phyloP scores from a whole-genome alignment of 2,797 vertebrate genomes.

The Aselliscus stoliczkanus region DNA sequence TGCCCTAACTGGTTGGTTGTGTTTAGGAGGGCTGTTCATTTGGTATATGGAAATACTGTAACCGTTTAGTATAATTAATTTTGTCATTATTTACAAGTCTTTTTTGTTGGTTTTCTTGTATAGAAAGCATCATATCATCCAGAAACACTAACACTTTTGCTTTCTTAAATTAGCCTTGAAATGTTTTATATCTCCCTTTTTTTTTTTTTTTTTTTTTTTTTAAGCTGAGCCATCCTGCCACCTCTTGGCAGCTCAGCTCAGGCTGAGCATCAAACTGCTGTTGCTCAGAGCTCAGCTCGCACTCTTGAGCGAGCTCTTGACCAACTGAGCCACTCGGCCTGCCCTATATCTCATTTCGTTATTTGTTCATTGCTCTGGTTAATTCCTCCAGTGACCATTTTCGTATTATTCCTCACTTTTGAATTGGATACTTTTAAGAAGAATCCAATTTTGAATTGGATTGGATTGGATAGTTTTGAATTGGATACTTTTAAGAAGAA shows the following conservation, averaged over 20 bases:
- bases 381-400: neutral
- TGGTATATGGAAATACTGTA: neutral
- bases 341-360: constrained; percentile 11
- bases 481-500: neutral
- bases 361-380: neutral
- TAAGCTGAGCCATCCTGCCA: too few relatives aligned
- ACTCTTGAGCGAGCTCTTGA: too few relatives aligned
- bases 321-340: too few relatives aligned
- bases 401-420: neutral
- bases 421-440: neutral
- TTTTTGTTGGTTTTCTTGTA: neutral
- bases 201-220: too few relatives aligned
- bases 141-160: neutral
- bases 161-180: neutral
- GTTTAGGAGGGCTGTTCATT: neutral
- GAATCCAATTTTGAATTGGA: too few relatives aligned
- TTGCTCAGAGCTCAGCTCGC: too few relatives aligned
- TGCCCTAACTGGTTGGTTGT: neutral
- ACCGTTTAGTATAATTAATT: neutral
- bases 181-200: neutral
- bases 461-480: too few relatives aligned
- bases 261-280: too few relatives aligned
- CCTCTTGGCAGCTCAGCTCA: too few relatives aligned
- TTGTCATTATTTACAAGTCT: neutral
- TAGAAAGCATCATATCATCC: neutral